phyloP scores from a whole-genome alignment of 2,888 invertebrate genomes.

The Steinernema carpocapsae region DNA sequence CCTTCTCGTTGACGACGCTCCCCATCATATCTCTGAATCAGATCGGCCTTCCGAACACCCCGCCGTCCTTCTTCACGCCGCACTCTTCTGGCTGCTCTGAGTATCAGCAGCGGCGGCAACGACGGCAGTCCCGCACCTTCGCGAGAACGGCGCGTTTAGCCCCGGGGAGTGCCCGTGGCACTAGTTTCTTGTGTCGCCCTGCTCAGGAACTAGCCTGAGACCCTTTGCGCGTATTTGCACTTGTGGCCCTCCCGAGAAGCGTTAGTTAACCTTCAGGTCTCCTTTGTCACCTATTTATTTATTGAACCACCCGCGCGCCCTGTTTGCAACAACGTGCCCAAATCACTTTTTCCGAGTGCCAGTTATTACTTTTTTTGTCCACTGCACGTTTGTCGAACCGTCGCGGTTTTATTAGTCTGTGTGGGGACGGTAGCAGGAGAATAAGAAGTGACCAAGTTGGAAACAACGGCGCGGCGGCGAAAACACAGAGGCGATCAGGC shows the following conservation, averaged over 20 bases:
- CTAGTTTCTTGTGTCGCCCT: not conserved
- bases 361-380: constrained; percentile 15
- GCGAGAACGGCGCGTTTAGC: constrained; percentile 22
- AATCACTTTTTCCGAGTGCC: not conserved
- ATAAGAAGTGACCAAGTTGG: constrained; percentile 14
- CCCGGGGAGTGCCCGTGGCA: not conserved
- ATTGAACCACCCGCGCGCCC: constrained; percentile 9
- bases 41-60: constrained; percentile 29
- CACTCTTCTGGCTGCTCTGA: constrained; percentile 22
- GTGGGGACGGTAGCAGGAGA: not conserved
- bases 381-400: too few relatives aligned
- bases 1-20: not conserved
- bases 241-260: constrained; percentile 10
- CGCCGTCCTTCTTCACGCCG: constrained; percentile 7
- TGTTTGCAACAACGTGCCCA: constrained; percentile 3
- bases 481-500: constrained; percentile 31
- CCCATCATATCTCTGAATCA: constrained; percentile 30
- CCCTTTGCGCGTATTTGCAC: constrained; percentile 21
- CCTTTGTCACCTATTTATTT: constrained; percentile 21
- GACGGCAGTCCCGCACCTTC: constrained; percentile 23
- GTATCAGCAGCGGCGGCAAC: too few relatives aligned
- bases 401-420: not conserved
- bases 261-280: not conserved
- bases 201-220: not conserved
- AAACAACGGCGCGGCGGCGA: constrained; percentile 1